A percentile compares a stretch with the other conserved stretches of the same genome.
Evolutionary conservation across 2,888 invertebrate genomes (phyloP).

Genomic region (Lepidochitona cinerea): DNA sequence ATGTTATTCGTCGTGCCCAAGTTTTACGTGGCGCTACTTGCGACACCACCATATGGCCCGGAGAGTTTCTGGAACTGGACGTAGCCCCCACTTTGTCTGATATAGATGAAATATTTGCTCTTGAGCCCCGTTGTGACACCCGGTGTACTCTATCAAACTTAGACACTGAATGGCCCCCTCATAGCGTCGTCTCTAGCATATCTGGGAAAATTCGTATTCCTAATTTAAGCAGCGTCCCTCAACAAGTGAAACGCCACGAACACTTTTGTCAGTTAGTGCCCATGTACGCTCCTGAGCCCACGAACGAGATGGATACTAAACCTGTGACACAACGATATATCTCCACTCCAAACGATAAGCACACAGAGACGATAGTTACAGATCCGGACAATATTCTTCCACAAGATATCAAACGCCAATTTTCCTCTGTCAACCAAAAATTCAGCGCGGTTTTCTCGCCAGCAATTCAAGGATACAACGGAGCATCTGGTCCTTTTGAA

Average conservation of each 20-base stretch:
- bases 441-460: conserved; percentile 34
- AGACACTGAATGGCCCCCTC: conserved; percentile 11
- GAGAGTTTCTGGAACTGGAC: conserved; percentile 26
- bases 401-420: conserved; percentile 2
- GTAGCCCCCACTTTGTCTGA: too few species aligned
- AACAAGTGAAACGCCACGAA: conserved; percentile 14
- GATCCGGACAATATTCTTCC: conserved; percentile 28
- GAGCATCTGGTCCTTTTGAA: conserved; percentile 32
- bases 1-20: too few species aligned
- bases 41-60: conserved; percentile 28
- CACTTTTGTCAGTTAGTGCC: conserved; percentile 32
- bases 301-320: too few species aligned
- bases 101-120: conserved; percentile 6
- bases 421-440: conserved; percentile 9
- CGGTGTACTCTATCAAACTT: neutral
- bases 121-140: conserved; percentile 7
- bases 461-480: conserved; percentile 32
- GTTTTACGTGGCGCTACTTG: conserved; percentile 3
- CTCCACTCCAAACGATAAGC: too few species aligned
- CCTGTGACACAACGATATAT: too few species aligned
- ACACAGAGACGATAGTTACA: too few species aligned
- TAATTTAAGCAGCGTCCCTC: conserved; percentile 16
- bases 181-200: conserved; percentile 22
- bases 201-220: conserved; percentile 17
- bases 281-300: too few species aligned